Evolutionary conservation across 2,888 invertebrate genomes (phyloP).

Genomic region (Megastigmus dorsalis): DNA sequence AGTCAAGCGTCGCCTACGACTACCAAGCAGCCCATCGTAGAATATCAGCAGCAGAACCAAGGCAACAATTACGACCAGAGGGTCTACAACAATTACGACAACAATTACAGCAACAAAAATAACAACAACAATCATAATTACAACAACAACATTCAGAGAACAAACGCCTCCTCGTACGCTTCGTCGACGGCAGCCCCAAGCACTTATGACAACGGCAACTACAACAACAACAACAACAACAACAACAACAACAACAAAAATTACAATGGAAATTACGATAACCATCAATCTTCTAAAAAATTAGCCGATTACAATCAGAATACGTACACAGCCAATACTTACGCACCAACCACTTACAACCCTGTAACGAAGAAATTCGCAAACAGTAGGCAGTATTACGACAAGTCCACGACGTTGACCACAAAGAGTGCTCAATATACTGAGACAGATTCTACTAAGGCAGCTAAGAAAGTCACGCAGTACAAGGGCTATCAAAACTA

Average conservation of each 20-base stretch:
- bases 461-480: constrained; percentile 67
- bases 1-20: constrained; percentile 61
- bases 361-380: constrained; percentile 66
- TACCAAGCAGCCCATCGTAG: constrained; percentile 70
- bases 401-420: constrained; percentile 58
- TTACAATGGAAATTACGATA: constrained; percentile 4
- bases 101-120: constrained; percentile 33
- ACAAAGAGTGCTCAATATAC: constrained; percentile 63
- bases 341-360: constrained; percentile 75
- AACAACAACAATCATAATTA: not conserved
- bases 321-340: constrained; percentile 68
- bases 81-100: constrained; percentile 11
- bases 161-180: constrained; percentile 47
- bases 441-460: constrained; percentile 63
- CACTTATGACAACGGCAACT: constrained; percentile 57
- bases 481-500: constrained; percentile 61
- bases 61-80: not conserved
- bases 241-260: constrained; percentile 55
- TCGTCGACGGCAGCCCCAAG: constrained; percentile 57
- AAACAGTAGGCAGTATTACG: constrained; percentile 62
- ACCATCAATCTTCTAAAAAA: constrained; percentile 17
- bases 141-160: constrained; percentile 49
- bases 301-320: constrained; percentile 1
- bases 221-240: constrained; percentile 60
- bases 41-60: constrained; percentile 72